phyloP scores from a whole-genome alignment of 2,113 vertebrate species.

The Elephantulus edwardii region DNA sequence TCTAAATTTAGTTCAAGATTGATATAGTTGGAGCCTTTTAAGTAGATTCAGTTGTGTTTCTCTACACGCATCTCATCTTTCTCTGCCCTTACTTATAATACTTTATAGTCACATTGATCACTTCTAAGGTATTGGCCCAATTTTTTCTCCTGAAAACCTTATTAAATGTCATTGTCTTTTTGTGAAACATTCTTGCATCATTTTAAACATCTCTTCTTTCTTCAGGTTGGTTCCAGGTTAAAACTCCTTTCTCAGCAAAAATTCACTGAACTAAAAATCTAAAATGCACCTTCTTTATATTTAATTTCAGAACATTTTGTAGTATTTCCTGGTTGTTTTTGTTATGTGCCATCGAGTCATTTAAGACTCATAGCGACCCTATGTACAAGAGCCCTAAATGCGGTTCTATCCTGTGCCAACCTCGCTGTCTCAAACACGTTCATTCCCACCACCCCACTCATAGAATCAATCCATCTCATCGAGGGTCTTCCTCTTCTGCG shows the following conservation, averaged over 20 bases:
- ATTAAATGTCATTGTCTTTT: not conserved
- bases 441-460: no score
- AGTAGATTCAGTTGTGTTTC: not conserved
- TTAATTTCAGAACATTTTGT: not conserved
- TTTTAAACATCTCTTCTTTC: not conserved
- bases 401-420: no score
- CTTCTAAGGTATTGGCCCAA: not conserved
- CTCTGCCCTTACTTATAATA: not conserved
- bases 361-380: no score
- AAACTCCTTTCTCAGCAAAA: not conserved
- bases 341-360: no score
- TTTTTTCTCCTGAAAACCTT: not conserved
- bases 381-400: no score
- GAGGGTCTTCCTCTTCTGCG: no score
- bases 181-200: not conserved
- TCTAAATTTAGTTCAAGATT: not conserved
- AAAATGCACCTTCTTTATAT: not conserved
- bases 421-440: no score
- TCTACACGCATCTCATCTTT: not conserved
- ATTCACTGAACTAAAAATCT: not conserved
- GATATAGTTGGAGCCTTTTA: not conserved
- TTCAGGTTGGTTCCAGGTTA: not conserved
- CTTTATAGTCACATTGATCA: not conserved
- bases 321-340: slow-evolving; percentile 1
- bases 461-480: no score